These are phyloP conservation scores for Notechis scutatus DNA, from an alignment of 2,113 vertebrate genomes.

Conservation along the genomic window DNA sequence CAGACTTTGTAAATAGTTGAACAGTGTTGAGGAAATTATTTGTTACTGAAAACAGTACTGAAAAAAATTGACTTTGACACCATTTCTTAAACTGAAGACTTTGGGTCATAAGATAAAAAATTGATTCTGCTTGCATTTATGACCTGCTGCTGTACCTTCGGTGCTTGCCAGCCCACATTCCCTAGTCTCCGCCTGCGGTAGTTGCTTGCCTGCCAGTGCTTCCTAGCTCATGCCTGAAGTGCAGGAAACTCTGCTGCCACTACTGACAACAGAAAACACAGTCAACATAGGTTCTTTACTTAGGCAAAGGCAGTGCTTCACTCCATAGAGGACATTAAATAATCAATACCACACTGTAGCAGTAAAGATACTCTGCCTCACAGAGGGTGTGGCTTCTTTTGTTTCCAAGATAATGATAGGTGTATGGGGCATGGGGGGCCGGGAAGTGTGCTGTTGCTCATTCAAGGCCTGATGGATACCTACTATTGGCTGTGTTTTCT, in stretches of 20 bases:
- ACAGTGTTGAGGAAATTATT: no score
- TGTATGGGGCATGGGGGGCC: not conserved
- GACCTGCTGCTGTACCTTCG: not conserved
- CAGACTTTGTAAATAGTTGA: no score
- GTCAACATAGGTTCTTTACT: not conserved
- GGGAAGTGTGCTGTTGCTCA: no score
- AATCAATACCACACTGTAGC: not conserved
- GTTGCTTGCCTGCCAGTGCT: not conserved
- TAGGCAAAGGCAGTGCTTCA: not conserved
- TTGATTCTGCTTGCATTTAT: not conserved
- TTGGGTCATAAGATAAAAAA: not conserved
- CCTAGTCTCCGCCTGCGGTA: not conserved
- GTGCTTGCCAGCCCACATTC: not conserved
- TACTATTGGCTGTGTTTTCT: not conserved
- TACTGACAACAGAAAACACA: not conserved
- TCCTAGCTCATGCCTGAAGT: not conserved
- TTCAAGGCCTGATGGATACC: not conserved
- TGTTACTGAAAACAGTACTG: not conserved
- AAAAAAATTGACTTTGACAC: not conserved
- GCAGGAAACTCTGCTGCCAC: not conserved
- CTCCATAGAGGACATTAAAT: not conserved
- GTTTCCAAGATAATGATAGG: slow-evolving; percentile 40
- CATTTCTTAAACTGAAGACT: not conserved
- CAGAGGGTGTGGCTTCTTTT: not conserved
- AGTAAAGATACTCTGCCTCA: not conserved